Conservation (phyloP, 2,797 vertebrate genomes). For the Sebastes jordani region DNA sequence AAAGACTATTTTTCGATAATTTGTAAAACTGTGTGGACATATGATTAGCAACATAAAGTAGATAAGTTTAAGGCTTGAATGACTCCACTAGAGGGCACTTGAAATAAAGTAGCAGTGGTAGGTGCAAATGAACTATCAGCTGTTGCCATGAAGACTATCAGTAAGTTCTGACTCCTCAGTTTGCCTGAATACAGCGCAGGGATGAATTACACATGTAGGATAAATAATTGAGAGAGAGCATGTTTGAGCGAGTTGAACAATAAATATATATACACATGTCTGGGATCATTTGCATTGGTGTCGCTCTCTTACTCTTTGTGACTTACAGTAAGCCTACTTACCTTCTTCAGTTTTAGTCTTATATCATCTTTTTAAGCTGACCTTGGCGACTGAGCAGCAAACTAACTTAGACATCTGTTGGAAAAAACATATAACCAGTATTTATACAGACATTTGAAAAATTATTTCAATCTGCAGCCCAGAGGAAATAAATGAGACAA, state of each 20-base stretch:
- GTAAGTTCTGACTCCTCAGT: background rate
- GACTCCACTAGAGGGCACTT: slow-evolving; percentile 5
- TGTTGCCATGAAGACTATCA: background rate
- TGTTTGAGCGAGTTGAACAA: background rate
- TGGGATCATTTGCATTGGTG: background rate
- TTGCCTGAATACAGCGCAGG: background rate
- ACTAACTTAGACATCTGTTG: background rate
- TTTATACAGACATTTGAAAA: background rate
- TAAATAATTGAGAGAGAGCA: background rate
- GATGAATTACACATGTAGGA: background rate
- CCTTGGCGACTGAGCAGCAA: background rate
- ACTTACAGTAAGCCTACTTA: background rate
- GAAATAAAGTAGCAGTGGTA: background rate
- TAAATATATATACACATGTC: background rate
- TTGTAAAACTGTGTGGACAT: too few species aligned
- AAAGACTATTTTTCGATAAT: too few species aligned
- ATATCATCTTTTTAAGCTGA: background rate
- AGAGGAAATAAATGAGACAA: background rate
- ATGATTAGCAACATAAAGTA: too few species aligned
- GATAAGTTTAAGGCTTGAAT: too few species aligned
- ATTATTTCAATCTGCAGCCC: background rate
- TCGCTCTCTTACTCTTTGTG: background rate
- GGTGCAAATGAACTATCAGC: background rate
- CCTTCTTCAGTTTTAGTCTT: background rate
- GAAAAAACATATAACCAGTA: background rate